Evolutionary conservation across 2,888 invertebrate genomes (phyloP).

Genomic region (Schizotus pectinicornis): DNA sequence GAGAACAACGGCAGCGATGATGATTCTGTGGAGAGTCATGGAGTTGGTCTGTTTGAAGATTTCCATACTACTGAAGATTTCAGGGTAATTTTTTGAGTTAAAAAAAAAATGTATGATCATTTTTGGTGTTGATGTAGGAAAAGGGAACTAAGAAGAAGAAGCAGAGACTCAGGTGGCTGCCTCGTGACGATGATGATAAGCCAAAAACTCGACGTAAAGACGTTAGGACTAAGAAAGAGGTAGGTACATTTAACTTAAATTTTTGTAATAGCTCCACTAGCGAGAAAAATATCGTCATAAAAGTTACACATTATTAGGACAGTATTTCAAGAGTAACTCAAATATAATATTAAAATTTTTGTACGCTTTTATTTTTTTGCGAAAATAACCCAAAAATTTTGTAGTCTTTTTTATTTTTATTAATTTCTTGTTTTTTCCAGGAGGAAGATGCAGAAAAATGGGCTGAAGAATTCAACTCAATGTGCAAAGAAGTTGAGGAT

Average conservation of each 20-base stretch:
- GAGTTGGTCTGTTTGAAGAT: slow-evolving; percentile 28
- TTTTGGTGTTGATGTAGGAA: slow-evolving; percentile 7
- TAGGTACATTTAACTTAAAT: slow-evolving; percentile 22
- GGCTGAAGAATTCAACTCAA: slow-evolving; percentile 65
- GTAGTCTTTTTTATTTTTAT: not conserved
- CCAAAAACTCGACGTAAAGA: slow-evolving; percentile 34
- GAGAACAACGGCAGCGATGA: slow-evolving; percentile 12
- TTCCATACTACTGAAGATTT: not conserved
- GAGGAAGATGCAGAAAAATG: slow-evolving; percentile 62
- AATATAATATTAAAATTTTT: too few relatives aligned
- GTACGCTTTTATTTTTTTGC: too few relatives aligned
- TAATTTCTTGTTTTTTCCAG: slow-evolving; percentile 45
- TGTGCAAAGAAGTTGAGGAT: slow-evolving; percentile 65
- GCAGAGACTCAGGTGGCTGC: not conserved
- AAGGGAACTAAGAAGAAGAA: not conserved
- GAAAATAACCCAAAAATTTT: not conserved
- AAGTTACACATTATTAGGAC: too few relatives aligned
- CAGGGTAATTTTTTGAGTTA: not conserved
- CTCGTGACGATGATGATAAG: not conserved
- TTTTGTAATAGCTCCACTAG: too few relatives aligned
- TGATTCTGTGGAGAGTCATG: slow-evolving; percentile 13
- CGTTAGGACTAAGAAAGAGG: slow-evolving; percentile 35
- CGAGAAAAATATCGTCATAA: too few relatives aligned
- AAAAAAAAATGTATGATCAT: not conserved
- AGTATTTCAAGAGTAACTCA: too few relatives aligned